Conservation (phyloP, 2,888 invertebrate species). For the Busseola fusca region DNA sequence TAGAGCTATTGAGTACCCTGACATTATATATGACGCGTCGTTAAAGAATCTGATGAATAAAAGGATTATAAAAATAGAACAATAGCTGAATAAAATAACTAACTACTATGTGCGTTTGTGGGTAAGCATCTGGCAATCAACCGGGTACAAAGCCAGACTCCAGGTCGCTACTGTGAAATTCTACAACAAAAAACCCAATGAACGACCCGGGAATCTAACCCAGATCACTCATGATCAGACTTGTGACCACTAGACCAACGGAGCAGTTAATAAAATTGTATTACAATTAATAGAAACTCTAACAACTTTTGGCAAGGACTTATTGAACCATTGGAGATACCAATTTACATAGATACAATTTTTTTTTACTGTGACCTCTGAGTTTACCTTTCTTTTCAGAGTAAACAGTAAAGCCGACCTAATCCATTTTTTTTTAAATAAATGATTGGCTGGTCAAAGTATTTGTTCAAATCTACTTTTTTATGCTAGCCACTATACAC, state of each 20-base stretch:
- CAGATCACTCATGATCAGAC: neutral
- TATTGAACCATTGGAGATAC: too few relatives aligned
- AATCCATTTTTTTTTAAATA: too few relatives aligned
- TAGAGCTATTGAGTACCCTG: constrained; percentile 35
- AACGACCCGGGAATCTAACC: neutral
- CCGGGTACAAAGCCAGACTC: neutral
- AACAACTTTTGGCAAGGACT: neutral
- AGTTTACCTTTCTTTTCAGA: too few relatives aligned
- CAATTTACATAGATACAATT: too few relatives aligned
- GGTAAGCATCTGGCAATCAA: neutral
- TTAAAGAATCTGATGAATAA: constrained; percentile 24
- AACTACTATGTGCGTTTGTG: neutral
- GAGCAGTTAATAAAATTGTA: neutral
- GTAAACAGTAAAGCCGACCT: too few relatives aligned
- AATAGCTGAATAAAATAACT: neutral
- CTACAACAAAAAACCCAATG: neutral
- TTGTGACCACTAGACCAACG: neutral
- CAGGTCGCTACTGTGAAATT: neutral
- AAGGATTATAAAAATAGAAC: neutral
- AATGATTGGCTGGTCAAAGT: too few relatives aligned
- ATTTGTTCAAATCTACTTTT: too few relatives aligned
- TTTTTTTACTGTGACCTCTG: too few relatives aligned
- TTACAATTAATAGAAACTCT: neutral
- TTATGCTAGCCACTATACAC: too few relatives aligned
- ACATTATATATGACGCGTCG: constrained; percentile 26